Base-by-base conservation (phyloP, 2,113 vertebrate species). In the Sporophila hypoxantha region DNA sequence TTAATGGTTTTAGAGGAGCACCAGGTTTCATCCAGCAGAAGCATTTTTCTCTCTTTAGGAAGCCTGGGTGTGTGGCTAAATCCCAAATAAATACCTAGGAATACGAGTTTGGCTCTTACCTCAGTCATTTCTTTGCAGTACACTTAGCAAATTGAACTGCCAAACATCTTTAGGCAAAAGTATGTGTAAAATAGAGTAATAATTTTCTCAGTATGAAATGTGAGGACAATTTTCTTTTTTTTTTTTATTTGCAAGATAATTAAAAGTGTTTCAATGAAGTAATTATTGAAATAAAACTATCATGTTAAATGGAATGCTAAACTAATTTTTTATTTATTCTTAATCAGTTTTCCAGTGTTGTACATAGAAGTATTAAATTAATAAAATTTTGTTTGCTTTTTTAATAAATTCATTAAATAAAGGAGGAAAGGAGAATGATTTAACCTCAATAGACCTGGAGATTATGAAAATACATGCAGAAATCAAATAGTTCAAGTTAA, bases 101-200 rank as follows among this genome's bases (percentile, higher is more conserved):
- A 44, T 32, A 15, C 0, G 6, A n/a, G 14, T 53, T 44, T 53
- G 3, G 1, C 42, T 59, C 26, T 53, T 61, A 20, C 25, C 2
- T 65, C 13, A 41, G 20, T 17, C 34, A 62, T 26, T 3, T 74
- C n/a, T 41, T 67, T 70, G 17, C 2, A 10, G 25, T 34, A 22
- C 3, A 15, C 2, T 69, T 32, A 44, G 12, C 2, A 76, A 88
- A n/a, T 2, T 68, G 18, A 71, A 50, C 20, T 32, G 19, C 1
- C 19, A 66, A 49, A 37, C 17, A 41, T 1, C 1, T 66, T 86
- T 79, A 29, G 32, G 17, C 12, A 76, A 82, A 67, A 13, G 7
- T 2, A 32, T 47, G 6, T 23, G 17, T 37, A n/a, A 66, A 86
- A 42, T 5, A 41, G 1, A 46, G 8, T 20, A 39, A 66, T 29